A percentile compares a stretch with the other conserved stretches of the same genome.
These are phyloP conservation scores for Rhysida immarginata DNA, from an alignment of 1,140 invertebrate genomes.

Conservation along the genomic window DNA sequence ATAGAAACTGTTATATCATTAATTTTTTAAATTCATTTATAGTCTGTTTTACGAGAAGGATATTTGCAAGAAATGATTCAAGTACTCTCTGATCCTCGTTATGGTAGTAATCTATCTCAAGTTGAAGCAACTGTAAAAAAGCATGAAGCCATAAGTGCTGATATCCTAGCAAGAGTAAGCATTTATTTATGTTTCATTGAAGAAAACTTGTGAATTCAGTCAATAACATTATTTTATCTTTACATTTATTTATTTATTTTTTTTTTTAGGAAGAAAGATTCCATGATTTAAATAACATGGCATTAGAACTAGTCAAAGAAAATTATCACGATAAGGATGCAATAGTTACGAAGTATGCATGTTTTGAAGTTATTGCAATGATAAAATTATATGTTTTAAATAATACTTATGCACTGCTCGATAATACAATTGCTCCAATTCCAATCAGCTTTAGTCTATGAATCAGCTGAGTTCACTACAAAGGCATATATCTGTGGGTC, in stretches of 20 bases:
- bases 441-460: too few species aligned
- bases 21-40: too few species aligned
- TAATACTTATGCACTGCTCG: too few species aligned
- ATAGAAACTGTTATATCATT: too few species aligned
- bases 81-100: constrained; percentile 80
- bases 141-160: constrained; percentile 93
- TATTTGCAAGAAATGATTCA: constrained; percentile 98
- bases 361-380: too few species aligned
- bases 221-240: neutral
- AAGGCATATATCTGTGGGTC: too few species aligned
- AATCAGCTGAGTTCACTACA: too few species aligned
- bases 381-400: too few species aligned
- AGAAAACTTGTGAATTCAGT: constrained; percentile 2
- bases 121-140: constrained; percentile 97
- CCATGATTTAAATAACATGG: constrained; percentile 79
- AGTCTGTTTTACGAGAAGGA: constrained; percentile 72
- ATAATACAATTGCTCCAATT: too few species aligned
- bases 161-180: constrained; percentile 66
- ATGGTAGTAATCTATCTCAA: constrained; percentile 75
- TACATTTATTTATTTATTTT: constrained; percentile 3
- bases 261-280: constrained; percentile 70
- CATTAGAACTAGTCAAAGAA: constrained; percentile 73
- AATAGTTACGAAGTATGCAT: constrained; percentile 44
- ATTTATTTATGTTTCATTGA: too few species aligned
- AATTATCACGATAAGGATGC: constrained; percentile 79